Evolutionary conservation across 2,113 vertebrate species (phyloP).

Genomic region (Dicaeum eximium): DNA sequence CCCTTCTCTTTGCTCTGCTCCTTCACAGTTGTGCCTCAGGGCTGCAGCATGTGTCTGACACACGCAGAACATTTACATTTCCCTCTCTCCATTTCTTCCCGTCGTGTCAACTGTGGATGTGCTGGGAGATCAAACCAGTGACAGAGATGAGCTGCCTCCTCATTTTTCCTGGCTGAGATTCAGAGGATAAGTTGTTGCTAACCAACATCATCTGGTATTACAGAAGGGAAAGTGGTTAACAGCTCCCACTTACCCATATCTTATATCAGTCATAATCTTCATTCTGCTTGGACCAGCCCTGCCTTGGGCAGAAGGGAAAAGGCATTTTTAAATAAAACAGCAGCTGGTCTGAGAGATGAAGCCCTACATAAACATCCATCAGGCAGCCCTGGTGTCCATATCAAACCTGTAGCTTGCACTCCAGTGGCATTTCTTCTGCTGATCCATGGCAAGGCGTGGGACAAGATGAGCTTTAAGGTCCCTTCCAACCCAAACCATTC

Average conservation of each 20-base stretch:
- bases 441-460: not conserved
- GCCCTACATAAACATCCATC: not conserved
- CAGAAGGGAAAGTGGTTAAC: conserved; percentile 26
- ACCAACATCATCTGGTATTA: conserved; percentile 42
- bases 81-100: conserved; percentile 29
- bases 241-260: conserved; percentile 5
- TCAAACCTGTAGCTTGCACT: not conserved
- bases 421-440: not conserved
- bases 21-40: conserved; percentile 36
- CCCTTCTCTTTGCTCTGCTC: not conserved
- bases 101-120: conserved; percentile 36
- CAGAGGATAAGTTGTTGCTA: conserved; percentile 50
- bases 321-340: not conserved
- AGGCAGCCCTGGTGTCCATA: not conserved
- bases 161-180: conserved; percentile 52
- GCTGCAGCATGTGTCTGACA: not conserved
- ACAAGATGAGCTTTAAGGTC: not conserved
- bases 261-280: not conserved
- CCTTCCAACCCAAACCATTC: not conserved
- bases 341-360: not conserved
- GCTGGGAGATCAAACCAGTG: conserved; percentile 38
- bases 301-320: not conserved
- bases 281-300: not conserved
- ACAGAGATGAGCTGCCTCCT: conserved; percentile 51
- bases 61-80: conserved; percentile 4